Base-by-base conservation (phyloP, 2,113 vertebrate genomes). In the Echinops telfairi region DNA sequence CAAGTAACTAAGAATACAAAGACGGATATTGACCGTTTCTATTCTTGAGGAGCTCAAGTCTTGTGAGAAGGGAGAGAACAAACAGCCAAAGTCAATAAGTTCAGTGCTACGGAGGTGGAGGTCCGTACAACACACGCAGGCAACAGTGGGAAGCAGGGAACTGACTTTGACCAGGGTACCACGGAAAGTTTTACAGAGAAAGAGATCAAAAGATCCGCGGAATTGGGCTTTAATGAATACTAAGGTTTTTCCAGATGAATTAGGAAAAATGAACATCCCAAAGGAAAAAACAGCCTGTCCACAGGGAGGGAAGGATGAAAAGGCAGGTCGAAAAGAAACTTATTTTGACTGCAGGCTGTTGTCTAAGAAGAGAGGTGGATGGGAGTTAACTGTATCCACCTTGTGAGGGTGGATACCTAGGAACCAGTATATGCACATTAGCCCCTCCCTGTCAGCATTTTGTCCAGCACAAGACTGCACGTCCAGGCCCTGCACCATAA, bases 331-430 rank as follows among this genome's bases (percentile, higher is more conserved):
- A 33, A 75, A 60, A 68, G 36, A 19, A 29, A 5, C 23, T 71
- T n/a, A 66, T 70, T 64, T 40, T 70, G 66, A 43, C 43, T 66
- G 22, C 29, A 40, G 27, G n/a, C 11, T 12, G 19, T 31, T 23
- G 15, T 22, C 27, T 62, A 6, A 31, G 71, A 19, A 23, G 17
- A 1, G 12, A 83, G 85, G 47, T 22, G 12, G 89, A 84, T 64
- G 53, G 94, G 22, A n/a, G 22, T 29, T 80, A 22, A 38, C 66
- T 0, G 47, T 31, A 36, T 77, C 60, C 66, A 16, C 78, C 23
- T 90, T 95, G 60, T 83, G 9, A 73, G 90, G 80, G 60, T 17
- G 90, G 80, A 66, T 17, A 33, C 20, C 88, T 94, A 81, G 86
- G 89, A 53, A 57, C n/a, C 25, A 84, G 38, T 70, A 73, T 4